A percentile compares a stretch with the other conserved stretches of the same genome.
phyloP scores from a whole-genome alignment of 2,888 invertebrate species.

The Emmelina monodactyla region DNA sequence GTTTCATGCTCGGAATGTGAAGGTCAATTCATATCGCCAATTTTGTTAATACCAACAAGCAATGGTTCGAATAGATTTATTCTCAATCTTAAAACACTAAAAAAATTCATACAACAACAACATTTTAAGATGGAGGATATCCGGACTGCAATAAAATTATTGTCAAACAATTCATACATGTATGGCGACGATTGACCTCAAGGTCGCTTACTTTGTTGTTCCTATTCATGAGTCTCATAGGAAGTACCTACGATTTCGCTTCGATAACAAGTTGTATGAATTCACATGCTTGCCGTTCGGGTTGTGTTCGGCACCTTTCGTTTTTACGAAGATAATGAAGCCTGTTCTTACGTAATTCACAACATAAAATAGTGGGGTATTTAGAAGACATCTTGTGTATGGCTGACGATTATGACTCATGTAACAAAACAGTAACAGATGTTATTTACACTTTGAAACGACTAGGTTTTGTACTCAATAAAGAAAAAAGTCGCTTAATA shows the following conservation, averaged over 20 bases:
- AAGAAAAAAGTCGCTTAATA: neutral
- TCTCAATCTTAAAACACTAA: neutral
- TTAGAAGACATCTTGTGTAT: constrained; percentile 4
- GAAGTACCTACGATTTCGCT: constrained; percentile 3
- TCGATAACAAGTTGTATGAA: constrained; percentile 3
- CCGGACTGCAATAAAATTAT: constrained; percentile 1
- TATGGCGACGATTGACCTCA: constrained; percentile 2
- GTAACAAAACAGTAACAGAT: neutral
- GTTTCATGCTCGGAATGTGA: neutral
- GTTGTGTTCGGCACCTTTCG: constrained; percentile 1
- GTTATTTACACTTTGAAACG: neutral
- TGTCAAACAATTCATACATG: constrained; percentile 1
- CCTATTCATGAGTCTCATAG: constrained; percentile 4
- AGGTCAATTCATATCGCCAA: neutral
- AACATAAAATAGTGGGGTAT: constrained; percentile 1
- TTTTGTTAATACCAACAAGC: neutral
- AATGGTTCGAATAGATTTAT: neutral
- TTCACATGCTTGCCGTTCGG: constrained; percentile 4
- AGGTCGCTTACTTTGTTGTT: constrained; percentile 1
- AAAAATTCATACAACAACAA: constrained; percentile 1
- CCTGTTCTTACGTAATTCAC: constrained; percentile 3
- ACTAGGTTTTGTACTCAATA: neutral
- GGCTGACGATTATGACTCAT: neutral
- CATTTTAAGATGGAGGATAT: constrained; percentile 4
- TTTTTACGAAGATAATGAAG: constrained; percentile 3